These are phyloP conservation scores for Capitella teleta DNA, from an alignment of 1,140 invertebrate genomes.

Conservation along the genomic window DNA sequence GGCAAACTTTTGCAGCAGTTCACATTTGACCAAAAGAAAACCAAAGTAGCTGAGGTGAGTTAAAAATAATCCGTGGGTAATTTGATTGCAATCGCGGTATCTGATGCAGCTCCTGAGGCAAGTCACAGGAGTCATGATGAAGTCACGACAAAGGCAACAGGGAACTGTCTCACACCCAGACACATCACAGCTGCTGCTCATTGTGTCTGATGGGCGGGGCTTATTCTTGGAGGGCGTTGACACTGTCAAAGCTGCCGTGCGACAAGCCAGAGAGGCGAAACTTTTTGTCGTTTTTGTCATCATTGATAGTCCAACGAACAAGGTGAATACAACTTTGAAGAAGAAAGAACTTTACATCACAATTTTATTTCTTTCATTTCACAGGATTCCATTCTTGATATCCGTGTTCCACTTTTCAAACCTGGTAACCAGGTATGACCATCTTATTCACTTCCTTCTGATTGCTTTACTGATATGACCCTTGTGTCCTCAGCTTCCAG, in stretches of 20 bases:
- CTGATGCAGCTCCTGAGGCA: constrained; percentile 72
- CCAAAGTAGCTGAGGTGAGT: constrained; percentile 41
- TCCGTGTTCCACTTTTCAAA: constrained; percentile 61
- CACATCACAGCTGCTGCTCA: constrained; percentile 65
- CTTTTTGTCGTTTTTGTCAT: constrained; percentile 93
- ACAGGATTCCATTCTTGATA: constrained; percentile 78
- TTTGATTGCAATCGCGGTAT: too few relatives aligned
- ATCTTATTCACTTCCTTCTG: too few relatives aligned
- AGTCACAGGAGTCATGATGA: constrained; percentile 44
- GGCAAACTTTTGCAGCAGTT: constrained; percentile 47
- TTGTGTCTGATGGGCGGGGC: constrained; percentile 82
- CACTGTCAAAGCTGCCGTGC: constrained; percentile 63
- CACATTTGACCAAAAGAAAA: constrained; percentile 45
- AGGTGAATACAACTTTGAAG: constrained; percentile 46
- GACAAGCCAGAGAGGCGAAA: constrained; percentile 62
- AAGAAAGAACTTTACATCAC: too few relatives aligned
- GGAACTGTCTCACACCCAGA: constrained; percentile 21
- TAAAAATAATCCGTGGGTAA: too few relatives aligned
- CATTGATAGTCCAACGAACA: constrained; percentile 82
- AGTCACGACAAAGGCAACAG: constrained; percentile 20
- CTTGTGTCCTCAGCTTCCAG: constrained; percentile 47
- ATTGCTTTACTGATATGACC: too few relatives aligned
- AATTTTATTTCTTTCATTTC: constrained; percentile 12
- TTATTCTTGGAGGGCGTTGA: constrained; percentile 80
- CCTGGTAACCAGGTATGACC: constrained; percentile 39